Conservation (phyloP, 2,888 invertebrate species). For the Resseliella maxima region DNA sequence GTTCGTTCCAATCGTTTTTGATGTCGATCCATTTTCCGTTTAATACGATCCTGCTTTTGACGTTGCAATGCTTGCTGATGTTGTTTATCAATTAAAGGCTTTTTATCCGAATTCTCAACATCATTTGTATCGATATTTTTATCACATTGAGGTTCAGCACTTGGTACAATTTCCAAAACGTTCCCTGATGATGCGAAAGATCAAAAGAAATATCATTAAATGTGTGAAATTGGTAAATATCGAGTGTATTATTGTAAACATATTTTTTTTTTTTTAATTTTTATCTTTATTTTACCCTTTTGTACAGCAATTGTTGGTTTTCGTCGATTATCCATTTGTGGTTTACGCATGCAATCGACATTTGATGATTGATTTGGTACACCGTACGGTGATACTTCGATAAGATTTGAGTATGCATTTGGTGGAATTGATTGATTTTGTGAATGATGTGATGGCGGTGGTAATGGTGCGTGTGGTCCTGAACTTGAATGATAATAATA, state of each 20-base stretch:
- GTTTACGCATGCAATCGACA: not conserved
- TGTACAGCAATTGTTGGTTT: slow-evolving; percentile 62
- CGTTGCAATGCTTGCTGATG: not conserved
- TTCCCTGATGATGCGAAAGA: too few species aligned
- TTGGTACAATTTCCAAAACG: slow-evolving; percentile 66
- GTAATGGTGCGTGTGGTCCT: not conserved
- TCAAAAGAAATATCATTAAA: too few species aligned
- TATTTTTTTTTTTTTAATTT: too few species aligned
- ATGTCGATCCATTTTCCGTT: slow-evolving; percentile 43
- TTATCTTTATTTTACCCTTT: too few species aligned
- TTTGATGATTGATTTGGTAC: slow-evolving; percentile 20
- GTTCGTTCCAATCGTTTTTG: not conserved
- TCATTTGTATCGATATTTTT: not conserved
- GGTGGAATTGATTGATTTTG: slow-evolving; percentile 12
- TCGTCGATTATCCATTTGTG: not conserved
- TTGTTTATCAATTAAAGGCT: not conserved
- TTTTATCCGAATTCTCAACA: not conserved
- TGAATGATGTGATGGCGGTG: not conserved
- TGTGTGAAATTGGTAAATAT: too few species aligned
- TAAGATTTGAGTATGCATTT: slow-evolving; percentile 13
- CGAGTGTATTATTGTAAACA: too few species aligned
- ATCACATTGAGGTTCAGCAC: slow-evolving; percentile 46
- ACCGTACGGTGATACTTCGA: slow-evolving; percentile 5
- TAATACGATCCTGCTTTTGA: slow-evolving; percentile 50
- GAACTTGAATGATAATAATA: slow-evolving; percentile 56